Evolutionary conservation across 2,888 invertebrate genomes (phyloP), one percentile per base, ranked within the genome.

Genomic region (Drosophila bunnanda): DNA sequence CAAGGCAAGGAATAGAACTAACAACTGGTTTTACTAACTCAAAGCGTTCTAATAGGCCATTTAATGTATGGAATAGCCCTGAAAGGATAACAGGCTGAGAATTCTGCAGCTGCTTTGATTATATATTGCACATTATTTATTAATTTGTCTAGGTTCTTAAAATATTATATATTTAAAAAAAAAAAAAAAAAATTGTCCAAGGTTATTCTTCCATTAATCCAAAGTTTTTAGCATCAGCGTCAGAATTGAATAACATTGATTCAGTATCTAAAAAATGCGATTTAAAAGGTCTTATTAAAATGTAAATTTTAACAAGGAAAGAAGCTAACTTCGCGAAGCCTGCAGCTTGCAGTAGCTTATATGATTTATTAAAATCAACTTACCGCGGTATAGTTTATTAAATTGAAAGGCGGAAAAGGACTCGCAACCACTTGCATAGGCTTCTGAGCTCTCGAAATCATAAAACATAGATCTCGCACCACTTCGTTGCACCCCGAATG

Each of bases 401-500:
- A 15, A 25, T 55, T 68, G 32, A 66, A 68, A 2, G 56, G 17
- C 4, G 68, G 68, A 52, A 66, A 66, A 3, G 68, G 68, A 0
- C 32, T 68, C 7, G 66, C 68, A 15, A 13, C 17, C 55, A 68
- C 44, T 12, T n/a, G 12, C 38, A 68, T 4, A 1, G 68, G 68
- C 0, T 38, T 0, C 38, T 68, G 68, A 1, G 66, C 41, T 2
- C 56, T 56, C 1, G 0, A 0, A 1, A 68, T 57, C 1, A 68
- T 44, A 0, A 68, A n/a, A 13, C 34, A 15, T 1, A 68, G 48
- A 4, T 68, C 66, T 28, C n/a, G 38, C 5, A 39, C 32, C 2
- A 66, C 9, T 1, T 28, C 4, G 0, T 36, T 22, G 8, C 60
- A 10, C 10, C 44, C 60, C 7, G 17, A 32, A 1, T 8, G n/a